Base-by-base conservation (phyloP, 1,140 invertebrate species). In the Berghia stephanieae region DNA sequence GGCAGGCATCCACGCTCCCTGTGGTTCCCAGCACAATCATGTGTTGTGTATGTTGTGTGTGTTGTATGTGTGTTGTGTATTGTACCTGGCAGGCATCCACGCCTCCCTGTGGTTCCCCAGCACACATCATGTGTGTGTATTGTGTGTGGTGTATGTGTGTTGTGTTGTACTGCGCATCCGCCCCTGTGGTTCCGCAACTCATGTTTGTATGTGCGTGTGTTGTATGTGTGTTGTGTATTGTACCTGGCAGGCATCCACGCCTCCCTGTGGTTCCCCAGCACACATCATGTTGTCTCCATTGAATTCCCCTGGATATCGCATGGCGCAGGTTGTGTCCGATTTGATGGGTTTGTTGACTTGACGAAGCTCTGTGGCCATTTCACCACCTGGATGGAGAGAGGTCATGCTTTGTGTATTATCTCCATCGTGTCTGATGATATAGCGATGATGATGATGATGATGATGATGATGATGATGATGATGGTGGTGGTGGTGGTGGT, bases 191-290 rank as follows among this genome's bases (percentile, higher is more conserved):
- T n/a, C n/a, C n/a, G n/a, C n/a, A n/a, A n/a, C n/a, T n/a, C n/a
- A n/a, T n/a, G n/a, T n/a, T n/a, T n/a, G n/a, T n/a, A n/a, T n/a
- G n/a, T n/a, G n/a, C n/a, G n/a, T n/a, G n/a, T n/a, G n/a, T n/a
- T n/a, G n/a, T n/a, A n/a, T n/a, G n/a, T n/a, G n/a, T n/a, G n/a
- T n/a, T n/a, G n/a, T n/a, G n/a, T n/a, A n/a, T n/a, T n/a, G n/a
- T n/a, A 76, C 74, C 74, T 76, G 74, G 74, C 74, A 76, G 4
- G 74, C 52, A 63, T 76, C 74, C 8, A 76, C 63, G 4, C 74
- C 74, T 34, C 74, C 74, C 44, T 76, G 16, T 34, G 74, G 60
- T 36, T 57, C 2, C 31, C 74, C 74, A 67, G 60, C 74, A 68
- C 74, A 76, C 40, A 76, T 18, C 74, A 76, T 76, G 21, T 36